These are phyloP conservation scores for Eilema caniola DNA, from an alignment of 2,888 invertebrate species.

Conservation along the genomic window DNA sequence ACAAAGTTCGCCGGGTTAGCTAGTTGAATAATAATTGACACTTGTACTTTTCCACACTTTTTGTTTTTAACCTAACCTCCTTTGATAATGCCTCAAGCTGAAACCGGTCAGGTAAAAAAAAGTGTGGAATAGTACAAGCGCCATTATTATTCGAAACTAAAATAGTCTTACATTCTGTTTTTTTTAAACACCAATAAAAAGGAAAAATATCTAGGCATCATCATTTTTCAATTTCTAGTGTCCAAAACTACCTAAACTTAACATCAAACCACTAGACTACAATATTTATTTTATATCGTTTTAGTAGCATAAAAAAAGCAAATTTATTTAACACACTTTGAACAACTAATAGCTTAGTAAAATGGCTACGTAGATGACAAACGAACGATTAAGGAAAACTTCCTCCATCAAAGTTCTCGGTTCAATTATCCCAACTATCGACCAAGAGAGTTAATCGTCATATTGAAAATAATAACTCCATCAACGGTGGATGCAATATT, in stretches of 20 bases:
- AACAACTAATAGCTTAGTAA: neutral
- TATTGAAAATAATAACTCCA: constrained; percentile 77
- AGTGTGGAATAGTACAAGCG: too few species aligned
- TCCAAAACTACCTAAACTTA: neutral
- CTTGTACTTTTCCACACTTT: too few species aligned
- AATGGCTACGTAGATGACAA: neutral
- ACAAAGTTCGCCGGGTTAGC: too few species aligned
- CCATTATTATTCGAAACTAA: too few species aligned
- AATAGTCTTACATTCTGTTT: neutral
- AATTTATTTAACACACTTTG: neutral
- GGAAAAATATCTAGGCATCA: neutral
- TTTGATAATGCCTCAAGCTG: too few species aligned
- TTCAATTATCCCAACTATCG: constrained; percentile 51
- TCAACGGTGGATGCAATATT: constrained; percentile 73
- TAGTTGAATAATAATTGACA: too few species aligned
- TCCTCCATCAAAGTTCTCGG: constrained; percentile 29
- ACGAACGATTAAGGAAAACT: constrained; percentile 2
- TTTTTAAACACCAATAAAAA: too few species aligned
- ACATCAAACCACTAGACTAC: neutral
- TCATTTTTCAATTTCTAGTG: neutral
- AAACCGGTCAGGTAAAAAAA: too few species aligned
- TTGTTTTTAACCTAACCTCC: too few species aligned
- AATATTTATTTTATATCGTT: neutral
- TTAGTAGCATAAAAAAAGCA: neutral
- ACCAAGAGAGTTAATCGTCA: constrained; percentile 54